phyloP scores from a whole-genome alignment of 2,888 invertebrate genomes.

The Margaritifera margaritifera region DNA sequence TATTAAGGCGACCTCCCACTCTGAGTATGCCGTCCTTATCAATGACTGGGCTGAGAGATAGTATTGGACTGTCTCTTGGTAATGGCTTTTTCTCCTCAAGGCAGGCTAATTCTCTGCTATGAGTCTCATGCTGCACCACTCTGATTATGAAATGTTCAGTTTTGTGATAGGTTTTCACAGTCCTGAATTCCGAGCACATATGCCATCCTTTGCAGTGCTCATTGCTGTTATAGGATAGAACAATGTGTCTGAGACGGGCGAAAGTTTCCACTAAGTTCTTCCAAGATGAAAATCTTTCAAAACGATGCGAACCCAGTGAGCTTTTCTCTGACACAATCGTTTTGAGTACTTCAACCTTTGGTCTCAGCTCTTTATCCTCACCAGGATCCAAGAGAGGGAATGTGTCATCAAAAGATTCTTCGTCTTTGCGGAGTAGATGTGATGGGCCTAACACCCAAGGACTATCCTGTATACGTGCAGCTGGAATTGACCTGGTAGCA shows the following conservation, averaged over 20 bases:
- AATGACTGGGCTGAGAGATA: constrained; percentile 15
- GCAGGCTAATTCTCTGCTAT: constrained; percentile 13
- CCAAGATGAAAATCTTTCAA: constrained; percentile 32
- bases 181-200: background rate
- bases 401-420: background rate
- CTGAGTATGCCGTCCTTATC: constrained; percentile 20
- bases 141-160: constrained; percentile 17
- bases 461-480: constrained; percentile 9
- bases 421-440: background rate
- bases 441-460: constrained; percentile 29
- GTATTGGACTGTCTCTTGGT: constrained; percentile 15
- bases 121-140: constrained; percentile 21
- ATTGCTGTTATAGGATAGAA: background rate
- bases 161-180: constrained; percentile 1
- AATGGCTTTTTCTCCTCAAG: constrained; percentile 3
- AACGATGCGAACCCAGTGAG: constrained; percentile 10
- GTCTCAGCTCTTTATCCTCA: constrained; percentile 20
- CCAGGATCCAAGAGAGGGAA: constrained; percentile 18
- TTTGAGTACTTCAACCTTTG: constrained; percentile 4
- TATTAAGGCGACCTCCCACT: constrained; percentile 29
- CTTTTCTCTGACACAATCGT: background rate
- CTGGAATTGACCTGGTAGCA: constrained; percentile 20
- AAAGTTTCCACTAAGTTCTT: constrained; percentile 17
- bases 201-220: constrained; percentile 23
- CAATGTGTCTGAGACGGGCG: constrained; percentile 2